Base-by-base conservation (phyloP, 2,888 invertebrate species). In the Syrista parreyssii region DNA sequence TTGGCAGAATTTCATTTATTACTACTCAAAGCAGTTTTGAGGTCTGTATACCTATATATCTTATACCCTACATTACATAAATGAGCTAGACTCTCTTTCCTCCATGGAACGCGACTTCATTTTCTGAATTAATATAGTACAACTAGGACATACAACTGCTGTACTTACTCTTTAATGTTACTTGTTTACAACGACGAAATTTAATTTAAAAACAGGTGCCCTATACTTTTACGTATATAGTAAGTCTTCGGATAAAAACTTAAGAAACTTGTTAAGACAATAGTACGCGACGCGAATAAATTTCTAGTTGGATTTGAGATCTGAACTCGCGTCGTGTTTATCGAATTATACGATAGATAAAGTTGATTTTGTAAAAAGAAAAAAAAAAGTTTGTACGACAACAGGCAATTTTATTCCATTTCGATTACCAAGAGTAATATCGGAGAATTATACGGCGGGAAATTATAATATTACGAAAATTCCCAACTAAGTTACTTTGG, bases 81-180 rank as follows among this genome's bases (percentile, higher is more conserved):
- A 79, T 78, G 71, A 78, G 76, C 78, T 78, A 40, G 34, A 55
- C 71, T 31, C 31, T 36, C n/a, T 23, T 30, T 74, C 31, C 71
- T 73, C 76, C 74, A n/a, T 33, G 36, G 34, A 36, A 31, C 76
- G 71, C 79, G 75, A 31, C 80, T 79, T 75, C 78, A 34, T 82
- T 78, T 78, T 80, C 75, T 76, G 75, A 80, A 77, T 79, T 80
- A 75, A 80, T 75, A 77, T 75, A 23, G 68, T 68, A 75, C 76
- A 31, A 78, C 69, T n/a, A 23, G 12, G 23, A 33, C 11, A 74
- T 73, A 32, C 12, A 34, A 33, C 74, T 23, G 34, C 15, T 55
- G 23, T 55, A 23, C 55, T 55, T 23, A 23, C 34, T 33, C 30
- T 34, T 11, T 30, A n/a, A 30, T 4, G 9, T 11, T 30, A 34